Evolutionary conservation across 2,797 vertebrate genomes (phyloP).

Genomic region (Percopsis omiscomaycus): DNA sequence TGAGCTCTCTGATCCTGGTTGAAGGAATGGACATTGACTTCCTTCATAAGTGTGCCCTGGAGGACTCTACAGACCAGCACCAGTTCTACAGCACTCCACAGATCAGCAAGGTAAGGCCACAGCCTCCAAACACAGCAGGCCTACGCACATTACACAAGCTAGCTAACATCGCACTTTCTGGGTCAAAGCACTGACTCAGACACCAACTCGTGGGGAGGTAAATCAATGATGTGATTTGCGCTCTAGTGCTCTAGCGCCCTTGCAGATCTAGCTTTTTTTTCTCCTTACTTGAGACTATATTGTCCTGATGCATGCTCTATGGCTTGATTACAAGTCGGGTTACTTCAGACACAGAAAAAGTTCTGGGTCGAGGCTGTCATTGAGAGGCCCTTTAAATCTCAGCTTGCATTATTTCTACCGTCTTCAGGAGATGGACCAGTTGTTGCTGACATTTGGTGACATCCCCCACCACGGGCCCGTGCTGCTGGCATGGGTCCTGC

Average conservation of each 20-base stretch:
- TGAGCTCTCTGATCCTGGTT: constrained; percentile 92
- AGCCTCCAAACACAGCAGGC: not conserved
- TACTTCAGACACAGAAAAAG: too few species aligned
- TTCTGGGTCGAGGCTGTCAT: too few species aligned
- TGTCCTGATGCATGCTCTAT: too few species aligned
- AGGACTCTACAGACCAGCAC: constrained; percentile 90
- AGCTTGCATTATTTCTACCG: not conserved
- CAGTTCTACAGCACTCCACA: constrained; percentile 82
- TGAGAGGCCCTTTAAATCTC: not conserved
- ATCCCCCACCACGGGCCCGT: constrained; percentile 89
- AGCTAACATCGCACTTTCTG: not conserved
- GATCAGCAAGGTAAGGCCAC: constrained; percentile 82
- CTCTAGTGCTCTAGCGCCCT: not conserved
- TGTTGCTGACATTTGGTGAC: constrained; percentile 90
- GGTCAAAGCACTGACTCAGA: not conserved
- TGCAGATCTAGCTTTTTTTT: not conserved
- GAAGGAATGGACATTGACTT: constrained; percentile 98
- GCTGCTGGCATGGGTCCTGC: constrained; percentile 93
- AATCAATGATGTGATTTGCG: not conserved
- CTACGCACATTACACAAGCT: not conserved
- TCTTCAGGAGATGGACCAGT: constrained; percentile 89
- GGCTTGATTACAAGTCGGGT: not conserved
- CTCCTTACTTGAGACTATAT: not conserved
- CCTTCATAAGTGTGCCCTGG: constrained; percentile 90
- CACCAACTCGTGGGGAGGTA: not conserved